These are phyloP conservation scores for Drosophila takahashii DNA, from an alignment of 1,140 invertebrate genomes.

Conservation along the genomic window DNA sequence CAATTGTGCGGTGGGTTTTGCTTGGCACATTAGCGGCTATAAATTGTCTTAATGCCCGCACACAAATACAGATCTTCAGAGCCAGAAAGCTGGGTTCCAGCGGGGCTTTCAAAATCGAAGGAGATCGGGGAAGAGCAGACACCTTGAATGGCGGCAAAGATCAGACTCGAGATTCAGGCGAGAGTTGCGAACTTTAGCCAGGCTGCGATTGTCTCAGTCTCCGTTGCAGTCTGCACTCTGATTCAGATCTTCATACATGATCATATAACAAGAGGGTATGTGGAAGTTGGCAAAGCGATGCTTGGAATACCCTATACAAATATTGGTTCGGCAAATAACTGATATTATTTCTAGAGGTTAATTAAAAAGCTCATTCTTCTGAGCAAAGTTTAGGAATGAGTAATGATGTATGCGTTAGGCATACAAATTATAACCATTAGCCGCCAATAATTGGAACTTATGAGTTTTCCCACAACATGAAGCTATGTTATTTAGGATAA, in stretches of 20 bases:
- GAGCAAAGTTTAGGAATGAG: not conserved
- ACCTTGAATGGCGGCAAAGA: constrained; percentile 82
- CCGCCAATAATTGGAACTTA: not conserved
- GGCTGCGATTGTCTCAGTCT: constrained; percentile 59
- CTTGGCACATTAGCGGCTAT: constrained; percentile 83
- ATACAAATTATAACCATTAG: not conserved
- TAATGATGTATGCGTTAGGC: not conserved
- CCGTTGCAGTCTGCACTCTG: constrained; percentile 50
- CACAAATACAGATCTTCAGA: constrained; percentile 35
- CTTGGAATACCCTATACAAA: constrained; percentile 2
- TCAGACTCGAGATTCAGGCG: constrained; percentile 68
- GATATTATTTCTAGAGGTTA: not conserved
- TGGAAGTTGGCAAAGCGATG: not conserved
- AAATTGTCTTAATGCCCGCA: constrained; percentile 82
- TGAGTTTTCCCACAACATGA: not conserved
- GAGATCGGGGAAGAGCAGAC: constrained; percentile 36
- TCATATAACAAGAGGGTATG: constrained; percentile 52
- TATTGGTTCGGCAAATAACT: no score
- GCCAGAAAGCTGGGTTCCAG: constrained; percentile 3
- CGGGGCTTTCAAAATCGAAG: constrained; percentile 4
- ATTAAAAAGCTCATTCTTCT: not conserved
- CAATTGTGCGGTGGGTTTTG: constrained; percentile 76
- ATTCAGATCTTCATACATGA: constrained; percentile 78
- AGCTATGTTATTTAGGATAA: no score
- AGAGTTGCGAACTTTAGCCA: constrained; percentile 51